Evolutionary conservation across 2,888 invertebrate species (phyloP), one percentile per base, ranked within the genome.

Genomic region (Synanthedon vespiformis): DNA sequence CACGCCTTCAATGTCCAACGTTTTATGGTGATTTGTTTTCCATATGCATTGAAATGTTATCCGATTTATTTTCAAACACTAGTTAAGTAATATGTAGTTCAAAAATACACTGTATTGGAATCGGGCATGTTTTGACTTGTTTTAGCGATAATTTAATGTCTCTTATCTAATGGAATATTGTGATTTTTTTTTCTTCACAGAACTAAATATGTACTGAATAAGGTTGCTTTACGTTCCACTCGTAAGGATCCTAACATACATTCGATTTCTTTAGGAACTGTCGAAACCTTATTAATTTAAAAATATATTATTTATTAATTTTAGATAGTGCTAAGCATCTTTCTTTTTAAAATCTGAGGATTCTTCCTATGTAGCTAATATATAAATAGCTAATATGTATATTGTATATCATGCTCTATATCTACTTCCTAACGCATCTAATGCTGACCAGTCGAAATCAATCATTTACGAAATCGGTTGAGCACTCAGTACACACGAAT

Each of bases 21-120:
- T 82, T 85, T 84, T 87, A 87, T 86, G 85, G 71, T 87, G 86
- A 87, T 86, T 86, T 85, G 85, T 83, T 86, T 82, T 78, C 78
- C 10, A 34, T 34, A 10, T 34, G 72, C 80, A 77, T 76, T 77
- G 73, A 70, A 70, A 72, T 64, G 69, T 59, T 61, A 63, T 58
- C 62, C 67, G 62, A 60, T 61, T 65, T 61, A 61, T 68, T 69
- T 70, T 74, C 73, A 68, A 70, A 71, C 64, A 65, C 62, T 14
- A 44, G 44, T 44, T 13, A n/a, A 2, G 13, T 12, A 44, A 44
- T 14, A 44, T 44, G 6, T 8, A 44, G 13, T 44, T 44, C 11
- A 44, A 13, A 44, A 44, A 12, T 44, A 44, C 13, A 13, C 11
- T 44, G n/a, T 44, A 44, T 44, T n/a, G 44, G 5, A 14, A n/a